These are phyloP conservation scores for Drosophila nigromelanica DNA, from an alignment of 1,140 invertebrate species.

Conservation along the genomic window DNA sequence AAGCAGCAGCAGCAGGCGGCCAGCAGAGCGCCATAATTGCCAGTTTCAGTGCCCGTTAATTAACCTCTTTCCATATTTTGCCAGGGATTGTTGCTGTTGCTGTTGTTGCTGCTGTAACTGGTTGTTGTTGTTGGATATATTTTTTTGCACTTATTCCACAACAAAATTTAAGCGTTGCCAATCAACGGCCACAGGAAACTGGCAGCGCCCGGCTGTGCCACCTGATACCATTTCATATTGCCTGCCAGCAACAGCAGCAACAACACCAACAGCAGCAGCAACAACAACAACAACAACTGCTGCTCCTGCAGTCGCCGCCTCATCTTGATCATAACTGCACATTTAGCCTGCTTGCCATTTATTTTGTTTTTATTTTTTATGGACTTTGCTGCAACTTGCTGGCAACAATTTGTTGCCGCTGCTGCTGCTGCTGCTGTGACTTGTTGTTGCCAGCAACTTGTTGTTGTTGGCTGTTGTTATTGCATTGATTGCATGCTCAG, in stretches of 20 bases:
- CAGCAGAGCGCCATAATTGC: constrained; percentile 71
- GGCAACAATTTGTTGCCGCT: constrained; percentile 40
- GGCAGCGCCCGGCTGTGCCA: constrained; percentile 54
- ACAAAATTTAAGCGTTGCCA: constrained; percentile 70
- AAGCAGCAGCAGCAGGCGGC: constrained; percentile 46
- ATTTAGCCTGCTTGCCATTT: constrained; percentile 78
- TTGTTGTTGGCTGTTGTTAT: constrained; percentile 41
- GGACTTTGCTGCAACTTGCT: constrained; percentile 40
- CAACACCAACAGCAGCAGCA: constrained; percentile 18
- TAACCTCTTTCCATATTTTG: constrained; percentile 80
- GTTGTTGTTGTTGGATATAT: constrained; percentile 5
- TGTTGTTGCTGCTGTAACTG: constrained; percentile 9
- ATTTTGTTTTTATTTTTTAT: constrained; percentile 77
- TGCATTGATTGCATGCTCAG: constrained; percentile 78
- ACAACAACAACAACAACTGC: constrained; percentile 12
- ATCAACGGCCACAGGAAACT: constrained; percentile 58
- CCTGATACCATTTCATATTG: constrained; percentile 73
- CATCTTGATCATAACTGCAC: constrained; percentile 75
- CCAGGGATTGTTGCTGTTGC: constrained; percentile 41
- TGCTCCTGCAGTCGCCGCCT: constrained; percentile 21
- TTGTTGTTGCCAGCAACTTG: constrained; percentile 4
- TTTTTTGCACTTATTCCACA: constrained; percentile 30
- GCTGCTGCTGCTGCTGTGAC: constrained; percentile 29
- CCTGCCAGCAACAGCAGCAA: constrained; percentile 14
- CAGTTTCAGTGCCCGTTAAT: constrained; percentile 82